Evolutionary conservation across 1,140 invertebrate species (phyloP).

Genomic region (Drosophila gunungcola): DNA sequence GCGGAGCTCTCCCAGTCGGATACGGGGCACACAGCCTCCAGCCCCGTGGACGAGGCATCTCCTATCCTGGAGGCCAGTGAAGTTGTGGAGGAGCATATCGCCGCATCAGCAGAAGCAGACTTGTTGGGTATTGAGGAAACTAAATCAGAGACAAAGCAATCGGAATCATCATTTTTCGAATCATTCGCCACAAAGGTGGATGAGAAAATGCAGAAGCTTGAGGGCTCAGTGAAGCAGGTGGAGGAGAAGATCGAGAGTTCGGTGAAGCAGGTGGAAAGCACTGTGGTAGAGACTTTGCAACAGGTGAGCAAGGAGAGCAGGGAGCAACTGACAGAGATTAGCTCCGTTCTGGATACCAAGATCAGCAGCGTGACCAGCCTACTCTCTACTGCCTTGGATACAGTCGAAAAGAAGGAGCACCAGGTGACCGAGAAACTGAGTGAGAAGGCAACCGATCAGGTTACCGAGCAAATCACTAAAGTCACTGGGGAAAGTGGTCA

Average conservation of each 20-base stretch:
- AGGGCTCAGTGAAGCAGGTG: slow-evolving; percentile 6
- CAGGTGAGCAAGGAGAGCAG: slow-evolving; percentile 45
- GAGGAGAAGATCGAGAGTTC: slow-evolving; percentile 19
- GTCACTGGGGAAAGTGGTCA: slow-evolving; percentile 9
- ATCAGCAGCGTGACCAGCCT: slow-evolving; percentile 23
- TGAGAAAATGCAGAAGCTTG: slow-evolving; percentile 38
- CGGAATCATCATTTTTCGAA: not conserved
- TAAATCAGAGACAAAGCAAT: slow-evolving; percentile 1
- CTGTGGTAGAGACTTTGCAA: slow-evolving; percentile 27
- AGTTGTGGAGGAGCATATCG: slow-evolving; percentile 45
- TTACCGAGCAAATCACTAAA: slow-evolving; percentile 13
- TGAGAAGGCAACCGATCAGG: not conserved
- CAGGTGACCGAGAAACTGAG: slow-evolving; percentile 24
- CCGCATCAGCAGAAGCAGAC: not conserved
- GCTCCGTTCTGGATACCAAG: slow-evolving; percentile 35
- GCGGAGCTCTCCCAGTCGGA: slow-evolving; percentile 47
- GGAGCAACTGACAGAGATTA: slow-evolving; percentile 36
- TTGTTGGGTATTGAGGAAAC: slow-evolving; percentile 23
- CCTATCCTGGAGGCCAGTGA: slow-evolving; percentile 23
- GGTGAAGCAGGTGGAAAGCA: slow-evolving; percentile 32
- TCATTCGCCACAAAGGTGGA: slow-evolving; percentile 11
- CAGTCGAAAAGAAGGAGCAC: slow-evolving; percentile 20
- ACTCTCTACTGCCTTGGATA: slow-evolving; percentile 18
- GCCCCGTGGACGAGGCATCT: slow-evolving; percentile 71
- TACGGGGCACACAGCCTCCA: slow-evolving; percentile 61